A percentile compares a stretch with the other conserved stretches of the same genome.
These are phyloP conservation scores for Conus ventricosus DNA, from an alignment of 1,140 invertebrate species.

Conservation along the genomic window DNA sequence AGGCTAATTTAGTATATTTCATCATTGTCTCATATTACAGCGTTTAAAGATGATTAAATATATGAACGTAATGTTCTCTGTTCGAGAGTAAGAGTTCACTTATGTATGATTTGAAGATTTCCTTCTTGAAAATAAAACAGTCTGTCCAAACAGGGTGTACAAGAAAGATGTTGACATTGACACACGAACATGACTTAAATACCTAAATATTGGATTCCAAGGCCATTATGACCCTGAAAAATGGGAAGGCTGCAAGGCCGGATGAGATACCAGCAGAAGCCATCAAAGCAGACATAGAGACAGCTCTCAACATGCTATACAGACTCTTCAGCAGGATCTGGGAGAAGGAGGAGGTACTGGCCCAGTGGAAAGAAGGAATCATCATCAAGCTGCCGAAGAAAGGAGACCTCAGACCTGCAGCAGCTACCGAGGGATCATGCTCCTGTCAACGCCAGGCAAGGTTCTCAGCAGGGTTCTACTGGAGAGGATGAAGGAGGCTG, in stretches of 20 bases:
- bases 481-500: constrained; percentile 4
- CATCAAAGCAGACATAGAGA: constrained; percentile 39
- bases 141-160: too few relatives aligned
- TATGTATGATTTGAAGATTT: too few relatives aligned
- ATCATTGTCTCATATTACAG: too few relatives aligned
- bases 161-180: too few relatives aligned
- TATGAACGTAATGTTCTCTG: too few relatives aligned
- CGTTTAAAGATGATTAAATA: too few relatives aligned
- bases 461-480: constrained; percentile 1
- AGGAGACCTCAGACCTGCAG: not conserved
- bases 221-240: constrained; percentile 29
- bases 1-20: too few relatives aligned
- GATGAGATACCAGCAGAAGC: constrained; percentile 40
- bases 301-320: constrained; percentile 27
- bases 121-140: too few relatives aligned
- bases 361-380: constrained; percentile 46
- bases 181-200: too few relatives aligned
- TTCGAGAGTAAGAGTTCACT: too few relatives aligned
- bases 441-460: not conserved
- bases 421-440: constrained; percentile 5
- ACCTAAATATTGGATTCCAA: not conserved
- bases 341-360: constrained; percentile 34
- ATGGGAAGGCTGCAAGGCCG: constrained; percentile 39
- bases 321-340: constrained; percentile 26
- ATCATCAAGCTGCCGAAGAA: constrained; percentile 36